phyloP scores from a whole-genome alignment of 2,888 invertebrate genomes.

The Ceraclea dissimilis region DNA sequence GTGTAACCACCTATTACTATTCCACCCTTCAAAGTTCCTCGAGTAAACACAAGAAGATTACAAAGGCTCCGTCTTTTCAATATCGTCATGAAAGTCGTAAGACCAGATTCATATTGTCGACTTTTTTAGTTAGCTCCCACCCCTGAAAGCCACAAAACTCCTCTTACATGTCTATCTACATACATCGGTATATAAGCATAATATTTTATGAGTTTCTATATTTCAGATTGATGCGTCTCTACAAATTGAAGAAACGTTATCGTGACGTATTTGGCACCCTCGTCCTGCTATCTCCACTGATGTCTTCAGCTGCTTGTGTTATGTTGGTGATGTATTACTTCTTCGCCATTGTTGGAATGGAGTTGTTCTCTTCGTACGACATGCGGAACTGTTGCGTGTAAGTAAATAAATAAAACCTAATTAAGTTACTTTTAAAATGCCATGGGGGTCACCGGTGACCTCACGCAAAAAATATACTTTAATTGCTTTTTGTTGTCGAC shows the following conservation, averaged over 20 bases:
- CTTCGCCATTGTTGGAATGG: constrained; percentile 87
- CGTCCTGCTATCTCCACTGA: constrained; percentile 71
- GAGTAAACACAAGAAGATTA: background rate
- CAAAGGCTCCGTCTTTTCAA: too few species aligned
- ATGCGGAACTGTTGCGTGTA: constrained; percentile 78
- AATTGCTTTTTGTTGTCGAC: too few species aligned
- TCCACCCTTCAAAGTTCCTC: background rate
- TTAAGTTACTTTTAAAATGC: background rate
- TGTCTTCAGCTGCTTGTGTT: constrained; percentile 76
- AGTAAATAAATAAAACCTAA: too few species aligned
- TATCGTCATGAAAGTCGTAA: too few species aligned
- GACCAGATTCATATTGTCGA: too few species aligned
- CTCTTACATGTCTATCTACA: too few species aligned
- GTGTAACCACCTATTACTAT: background rate
- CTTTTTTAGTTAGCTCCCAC: too few species aligned
- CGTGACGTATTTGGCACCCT: constrained; percentile 78
- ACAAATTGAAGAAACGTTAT: constrained; percentile 74
- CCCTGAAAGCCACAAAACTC: too few species aligned
- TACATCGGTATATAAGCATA: too few species aligned
- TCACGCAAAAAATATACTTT: too few species aligned
- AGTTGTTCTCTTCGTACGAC: constrained; percentile 67
- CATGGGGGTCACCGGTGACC: background rate
- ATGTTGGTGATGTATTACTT: constrained; percentile 81
- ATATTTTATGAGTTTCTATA: too few species aligned
- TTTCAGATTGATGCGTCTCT: constrained; percentile 54